A percentile compares a stretch with the other conserved stretches of the same genome.
Conservation (phyloP, 2,797 vertebrate genomes). For the Melanotaenia nigrans region DNA sequence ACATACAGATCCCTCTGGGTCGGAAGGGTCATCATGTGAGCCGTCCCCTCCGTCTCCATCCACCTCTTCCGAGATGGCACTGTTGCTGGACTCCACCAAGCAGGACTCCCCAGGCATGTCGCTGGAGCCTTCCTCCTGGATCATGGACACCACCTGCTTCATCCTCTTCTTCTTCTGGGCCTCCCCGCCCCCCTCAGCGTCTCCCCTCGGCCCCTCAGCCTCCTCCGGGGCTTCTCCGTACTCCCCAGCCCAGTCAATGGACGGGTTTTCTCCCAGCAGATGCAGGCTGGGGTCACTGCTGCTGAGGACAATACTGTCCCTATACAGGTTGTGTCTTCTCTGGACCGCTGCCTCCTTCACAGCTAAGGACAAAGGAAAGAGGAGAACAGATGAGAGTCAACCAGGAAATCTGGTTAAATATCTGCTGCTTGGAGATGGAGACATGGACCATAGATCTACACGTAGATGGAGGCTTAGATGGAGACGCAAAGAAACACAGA, state of each 20-base stretch:
- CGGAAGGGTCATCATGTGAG: slow-evolving; percentile 24
- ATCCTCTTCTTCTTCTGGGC: slow-evolving; percentile 81
- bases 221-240: slow-evolving; percentile 61
- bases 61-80: slow-evolving; percentile 69
- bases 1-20: slow-evolving; percentile 44
- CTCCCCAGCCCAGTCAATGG: slow-evolving; percentile 90
- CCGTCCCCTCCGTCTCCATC: slow-evolving; percentile 2
- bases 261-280: slow-evolving; percentile 85
- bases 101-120: slow-evolving; percentile 68
- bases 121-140: slow-evolving; percentile 80
- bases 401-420: too few species aligned
- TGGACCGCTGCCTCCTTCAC: slow-evolving; percentile 96
- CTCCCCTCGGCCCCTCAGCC: not conserved
- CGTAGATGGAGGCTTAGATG: too few species aligned
- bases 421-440: too few species aligned
- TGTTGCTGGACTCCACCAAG: slow-evolving; percentile 68
- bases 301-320: slow-evolving; percentile 94
- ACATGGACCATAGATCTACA: too few species aligned
- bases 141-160: slow-evolving; percentile 94
- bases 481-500: too few species aligned
- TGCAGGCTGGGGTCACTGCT: slow-evolving; percentile 94
- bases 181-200: not conserved
- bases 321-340: slow-evolving; percentile 93
- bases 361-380: slow-evolving; percentile 75
- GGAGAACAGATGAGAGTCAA: not conserved